Evolutionary conservation across 2,113 vertebrate genomes (phyloP).

Genomic region (Stomatorhinus ivindoensis): DNA sequence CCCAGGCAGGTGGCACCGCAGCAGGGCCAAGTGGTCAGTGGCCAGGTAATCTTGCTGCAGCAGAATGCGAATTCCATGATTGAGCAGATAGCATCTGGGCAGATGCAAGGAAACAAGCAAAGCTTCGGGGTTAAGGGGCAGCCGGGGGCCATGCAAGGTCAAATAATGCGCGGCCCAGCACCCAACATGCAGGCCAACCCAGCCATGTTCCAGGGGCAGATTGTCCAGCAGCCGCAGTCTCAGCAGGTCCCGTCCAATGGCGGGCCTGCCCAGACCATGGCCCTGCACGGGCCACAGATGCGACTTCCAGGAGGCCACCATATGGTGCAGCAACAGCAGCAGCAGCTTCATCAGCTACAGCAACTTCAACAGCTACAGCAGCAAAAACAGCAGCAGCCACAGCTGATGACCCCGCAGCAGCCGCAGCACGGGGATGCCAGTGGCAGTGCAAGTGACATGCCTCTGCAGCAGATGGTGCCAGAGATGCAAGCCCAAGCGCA

Average conservation of each 20-base stretch:
- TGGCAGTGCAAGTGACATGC: constrained; percentile 63
- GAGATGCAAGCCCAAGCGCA: constrained; percentile 78
- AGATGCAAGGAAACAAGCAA: constrained; percentile 90
- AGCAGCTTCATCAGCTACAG: constrained; percentile 56
- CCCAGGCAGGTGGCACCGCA: constrained; percentile 65
- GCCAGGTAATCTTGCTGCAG: constrained; percentile 74
- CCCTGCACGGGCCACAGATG: constrained; percentile 86
- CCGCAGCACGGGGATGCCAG: constrained; percentile 68
- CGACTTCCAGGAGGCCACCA: constrained; percentile 74
- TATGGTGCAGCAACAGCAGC: constrained; percentile 72
- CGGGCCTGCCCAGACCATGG: constrained; percentile 81
- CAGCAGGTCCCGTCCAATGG: constrained; percentile 77
- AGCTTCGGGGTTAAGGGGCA: constrained; percentile 75
- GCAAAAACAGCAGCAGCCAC: constrained; percentile 54
- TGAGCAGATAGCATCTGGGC: constrained; percentile 93
- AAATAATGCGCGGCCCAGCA: constrained; percentile 77
- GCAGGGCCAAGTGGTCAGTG: constrained; percentile 64
- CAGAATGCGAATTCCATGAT: constrained; percentile 84
- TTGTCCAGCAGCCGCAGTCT: constrained; percentile 48
- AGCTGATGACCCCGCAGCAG: constrained; percentile 50
- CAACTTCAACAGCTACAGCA: constrained; percentile 55
- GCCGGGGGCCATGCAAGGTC: constrained; percentile 33
- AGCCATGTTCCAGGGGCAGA: constrained; percentile 81
- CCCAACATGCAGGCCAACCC: constrained; percentile 80
- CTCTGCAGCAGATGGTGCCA: constrained; percentile 77